Evolutionary conservation across 2,888 invertebrate genomes (phyloP), one percentile per base, ranked within the genome.

Genomic region (Congeria kusceri): DNA sequence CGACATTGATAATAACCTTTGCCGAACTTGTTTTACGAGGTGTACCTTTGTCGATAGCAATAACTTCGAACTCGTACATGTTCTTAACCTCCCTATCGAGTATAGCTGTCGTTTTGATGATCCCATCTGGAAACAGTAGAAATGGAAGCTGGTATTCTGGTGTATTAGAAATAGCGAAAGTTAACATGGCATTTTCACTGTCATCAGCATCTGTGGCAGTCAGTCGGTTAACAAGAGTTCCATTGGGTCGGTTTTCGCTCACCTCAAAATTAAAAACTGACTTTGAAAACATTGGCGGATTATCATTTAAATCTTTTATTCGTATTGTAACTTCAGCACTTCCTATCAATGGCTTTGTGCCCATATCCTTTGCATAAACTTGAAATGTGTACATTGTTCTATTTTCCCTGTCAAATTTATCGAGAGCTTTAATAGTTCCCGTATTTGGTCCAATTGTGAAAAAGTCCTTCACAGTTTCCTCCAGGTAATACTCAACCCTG

Each of bases 381-480:
- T 80, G 86, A 68, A 91, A 86, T 49, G 76, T 80, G 74, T 88
- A 90, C 28, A 71, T 62, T 20, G 77, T 72, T 11, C 71, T 56
- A 9, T 70, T 77, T 32, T 77, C 90, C 46, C 88, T 77, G 66
- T 91, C 90, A 67, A 91, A 87, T 20, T 73, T 59, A 32, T 65
- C 46, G 28, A 85, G 82, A 20, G 91, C 85, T 65, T 82, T 78
- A 25, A 91, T 78, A 7, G 84, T 75, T n/a, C 91, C 91, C 18
- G 82, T 77, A 32, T 59, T 69, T 15, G 84, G 75, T 47, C 80
- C 81, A 56, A 86, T 86, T 18, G 64, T 61, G 59, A 86, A 85
- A 29, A 83, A 69, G 39, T 70, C 62, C 15, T 53, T 97, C 92
- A 98, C 98, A 4, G 97, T 97, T 1, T 80, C 75, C 23, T 75